Evolutionary conservation across 2,797 vertebrate genomes (phyloP).

Genomic region (Ispidina lecontei): DNA sequence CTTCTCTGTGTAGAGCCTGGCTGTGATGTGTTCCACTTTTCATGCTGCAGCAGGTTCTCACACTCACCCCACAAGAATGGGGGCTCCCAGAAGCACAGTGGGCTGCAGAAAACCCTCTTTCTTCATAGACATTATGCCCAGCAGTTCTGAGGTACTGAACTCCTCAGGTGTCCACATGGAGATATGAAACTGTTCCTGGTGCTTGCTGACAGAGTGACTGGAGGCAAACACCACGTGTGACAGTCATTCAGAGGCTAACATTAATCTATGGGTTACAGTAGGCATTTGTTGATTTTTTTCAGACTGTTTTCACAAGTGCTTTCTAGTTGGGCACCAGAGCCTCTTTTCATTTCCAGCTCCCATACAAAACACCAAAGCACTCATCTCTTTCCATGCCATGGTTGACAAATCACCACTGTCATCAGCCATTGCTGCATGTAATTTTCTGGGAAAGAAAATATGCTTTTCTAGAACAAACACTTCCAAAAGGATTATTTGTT

Average conservation of each 20-base stretch:
- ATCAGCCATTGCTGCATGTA: background rate
- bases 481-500: background rate
- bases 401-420: background rate
- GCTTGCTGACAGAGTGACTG: background rate
- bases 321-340: background rate
- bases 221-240: background rate
- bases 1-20: background rate
- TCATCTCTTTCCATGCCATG: background rate
- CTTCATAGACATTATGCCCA: background rate
- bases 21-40: background rate
- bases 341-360: background rate
- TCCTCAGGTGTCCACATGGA: background rate
- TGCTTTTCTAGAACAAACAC: background rate
- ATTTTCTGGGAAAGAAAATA: slow-evolving; percentile 31
- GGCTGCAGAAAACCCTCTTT: background rate
- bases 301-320: background rate
- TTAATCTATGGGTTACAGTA: background rate
- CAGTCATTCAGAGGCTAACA: background rate
- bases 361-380: background rate
- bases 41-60: background rate
- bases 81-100: background rate
- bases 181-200: background rate
- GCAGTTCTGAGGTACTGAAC: background rate
- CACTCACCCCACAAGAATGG: background rate
- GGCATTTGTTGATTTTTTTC: background rate